These are phyloP conservation scores for Stegana nigrithorax DNA, from an alignment of 2,888 invertebrate genomes.

Conservation along the genomic window DNA sequence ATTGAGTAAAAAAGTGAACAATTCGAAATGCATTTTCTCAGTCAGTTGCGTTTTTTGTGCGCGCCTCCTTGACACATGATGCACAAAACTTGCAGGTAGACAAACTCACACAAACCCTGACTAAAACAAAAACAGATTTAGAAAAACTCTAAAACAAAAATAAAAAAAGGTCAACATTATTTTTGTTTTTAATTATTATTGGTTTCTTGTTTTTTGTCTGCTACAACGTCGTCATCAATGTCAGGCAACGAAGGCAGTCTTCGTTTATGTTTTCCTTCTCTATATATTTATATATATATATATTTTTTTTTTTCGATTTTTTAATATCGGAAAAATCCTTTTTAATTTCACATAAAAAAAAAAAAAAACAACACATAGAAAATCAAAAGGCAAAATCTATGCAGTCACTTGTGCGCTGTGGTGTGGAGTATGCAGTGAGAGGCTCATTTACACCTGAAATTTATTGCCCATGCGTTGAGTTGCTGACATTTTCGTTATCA, in stretches of 20 bases:
- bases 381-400: not conserved
- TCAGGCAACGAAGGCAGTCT: not conserved
- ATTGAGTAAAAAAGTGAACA: too few relatives aligned
- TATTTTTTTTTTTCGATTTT: not conserved
- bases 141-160: not conserved
- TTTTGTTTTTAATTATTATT: constrained; percentile 6
- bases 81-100: too few relatives aligned
- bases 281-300: not conserved
- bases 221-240: not conserved
- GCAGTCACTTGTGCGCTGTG: too few relatives aligned
- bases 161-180: constrained; percentile 1
- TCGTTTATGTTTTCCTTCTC: too few relatives aligned
- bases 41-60: too few relatives aligned
- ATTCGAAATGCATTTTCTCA: too few relatives aligned
- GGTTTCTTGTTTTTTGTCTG: not conserved
- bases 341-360: constrained; percentile 33
- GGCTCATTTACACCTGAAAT: constrained; percentile 43
- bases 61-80: too few relatives aligned
- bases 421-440: not conserved
- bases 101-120: too few relatives aligned
- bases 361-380: not conserved
- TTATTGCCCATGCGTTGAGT: constrained; percentile 51
- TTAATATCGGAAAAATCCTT: constrained; percentile 24
- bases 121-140: too few relatives aligned
- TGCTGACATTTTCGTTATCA: constrained; percentile 65